Conservation (phyloP, 2,797 vertebrate genomes). For the Siniperca undulata region DNA sequence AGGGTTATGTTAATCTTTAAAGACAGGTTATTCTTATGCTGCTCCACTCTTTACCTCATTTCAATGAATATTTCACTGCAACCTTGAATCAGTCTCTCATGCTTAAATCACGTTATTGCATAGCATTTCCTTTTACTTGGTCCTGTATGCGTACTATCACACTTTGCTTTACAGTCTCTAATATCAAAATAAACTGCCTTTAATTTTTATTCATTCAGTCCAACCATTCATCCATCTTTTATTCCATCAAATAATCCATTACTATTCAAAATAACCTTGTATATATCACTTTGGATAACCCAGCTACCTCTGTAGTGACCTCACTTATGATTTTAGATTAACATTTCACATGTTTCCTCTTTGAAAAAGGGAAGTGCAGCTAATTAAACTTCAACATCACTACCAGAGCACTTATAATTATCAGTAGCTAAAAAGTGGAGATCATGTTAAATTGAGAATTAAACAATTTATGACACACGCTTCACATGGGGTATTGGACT, state of each 20-base stretch:
- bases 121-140: constrained; percentile 49
- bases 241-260: constrained; percentile 10
- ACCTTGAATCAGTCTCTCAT: constrained; percentile 76
- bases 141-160: constrained; percentile 15
- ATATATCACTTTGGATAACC: constrained; percentile 24
- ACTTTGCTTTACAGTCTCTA: constrained; percentile 21
- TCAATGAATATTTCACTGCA: constrained; percentile 83
- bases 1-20: constrained; percentile 85
- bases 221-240: constrained; percentile 11
- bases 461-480: constrained; percentile 57
- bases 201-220: constrained; percentile 27
- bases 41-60: constrained; percentile 77
- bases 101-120: constrained; percentile 69
- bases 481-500: constrained; percentile 64
- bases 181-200: constrained; percentile 51
- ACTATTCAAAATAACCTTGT: constrained; percentile 38
- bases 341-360: constrained; percentile 37
- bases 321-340: constrained; percentile 33
- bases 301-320: constrained; percentile 11
- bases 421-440: constrained; percentile 49
- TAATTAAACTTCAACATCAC: constrained; percentile 55
- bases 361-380: constrained; percentile 34
- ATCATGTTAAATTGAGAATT: constrained; percentile 66
- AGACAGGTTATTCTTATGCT: constrained; percentile 81
- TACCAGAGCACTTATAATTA: constrained; percentile 45